Evolutionary conservation across 2,888 invertebrate genomes (phyloP).

Genomic region (Steromphala cineraria): DNA sequence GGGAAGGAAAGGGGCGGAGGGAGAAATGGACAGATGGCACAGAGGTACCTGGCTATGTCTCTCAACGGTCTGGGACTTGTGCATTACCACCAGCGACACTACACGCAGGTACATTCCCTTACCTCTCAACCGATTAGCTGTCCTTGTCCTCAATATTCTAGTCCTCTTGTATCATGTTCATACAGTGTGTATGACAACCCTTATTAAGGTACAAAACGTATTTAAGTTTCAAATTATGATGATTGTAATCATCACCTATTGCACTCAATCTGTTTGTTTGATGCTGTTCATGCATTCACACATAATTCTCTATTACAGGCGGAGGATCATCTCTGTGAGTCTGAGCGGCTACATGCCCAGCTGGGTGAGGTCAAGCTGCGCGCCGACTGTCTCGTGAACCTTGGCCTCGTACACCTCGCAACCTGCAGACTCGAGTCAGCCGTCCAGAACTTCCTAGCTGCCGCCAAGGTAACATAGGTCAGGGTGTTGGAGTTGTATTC

Average conservation of each 20-base stretch:
- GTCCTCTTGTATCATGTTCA: too few relatives aligned
- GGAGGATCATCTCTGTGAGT: conserved; percentile 8
- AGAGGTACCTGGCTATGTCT: not conserved
- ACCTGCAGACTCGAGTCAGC: conserved; percentile 32
- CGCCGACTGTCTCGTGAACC: conserved; percentile 29
- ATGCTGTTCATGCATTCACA: too few relatives aligned
- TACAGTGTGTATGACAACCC: too few relatives aligned
- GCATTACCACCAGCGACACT: conserved; percentile 25
- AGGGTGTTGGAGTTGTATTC: too few relatives aligned
- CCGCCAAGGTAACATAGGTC: conserved; percentile 35
- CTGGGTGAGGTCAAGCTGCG: not conserved
- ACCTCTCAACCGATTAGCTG: not conserved
- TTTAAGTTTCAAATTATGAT: too few relatives aligned
- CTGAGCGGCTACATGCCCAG: not conserved
- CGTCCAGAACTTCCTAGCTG: conserved; percentile 32
- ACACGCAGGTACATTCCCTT: conserved; percentile 37
- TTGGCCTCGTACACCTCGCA: conserved; percentile 35
- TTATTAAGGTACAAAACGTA: not conserved
- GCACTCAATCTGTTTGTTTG: too few relatives aligned
- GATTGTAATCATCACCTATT: too few relatives aligned
- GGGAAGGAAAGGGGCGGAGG: too few relatives aligned
- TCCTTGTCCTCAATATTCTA: not conserved
- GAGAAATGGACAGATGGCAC: too few relatives aligned
- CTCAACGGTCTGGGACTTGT: conserved; percentile 43
- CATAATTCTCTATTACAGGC: not conserved